Conservation (phyloP, 2,113 vertebrate genomes). For the Dasypus novemcinctus region DNA sequence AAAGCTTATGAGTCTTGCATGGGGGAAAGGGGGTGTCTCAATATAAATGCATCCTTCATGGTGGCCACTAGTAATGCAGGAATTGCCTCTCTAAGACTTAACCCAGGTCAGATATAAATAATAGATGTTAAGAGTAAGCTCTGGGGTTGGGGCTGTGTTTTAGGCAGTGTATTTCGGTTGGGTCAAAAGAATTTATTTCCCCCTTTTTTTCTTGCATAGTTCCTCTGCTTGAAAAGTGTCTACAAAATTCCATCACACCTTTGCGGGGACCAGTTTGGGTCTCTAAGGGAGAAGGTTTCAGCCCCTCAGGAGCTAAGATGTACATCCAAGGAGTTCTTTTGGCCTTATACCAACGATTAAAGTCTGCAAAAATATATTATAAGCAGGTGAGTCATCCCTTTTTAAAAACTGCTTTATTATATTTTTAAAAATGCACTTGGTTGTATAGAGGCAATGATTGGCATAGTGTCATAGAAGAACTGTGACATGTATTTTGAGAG, state of each 20-base stretch:
- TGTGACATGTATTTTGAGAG: slow-evolving; percentile 74
- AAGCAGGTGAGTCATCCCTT: slow-evolving; percentile 86
- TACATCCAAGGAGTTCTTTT: slow-evolving; percentile 81
- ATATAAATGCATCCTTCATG: slow-evolving; percentile 88
- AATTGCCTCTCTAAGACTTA: slow-evolving; percentile 84
- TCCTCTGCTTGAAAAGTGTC: slow-evolving; percentile 83
- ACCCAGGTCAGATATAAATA: slow-evolving; percentile 87
- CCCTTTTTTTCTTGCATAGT: slow-evolving; percentile 72
- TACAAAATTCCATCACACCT: slow-evolving; percentile 85
- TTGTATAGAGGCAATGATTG: slow-evolving; percentile 69
- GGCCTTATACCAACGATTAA: slow-evolving; percentile 80
- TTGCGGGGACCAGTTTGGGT: slow-evolving; percentile 82
- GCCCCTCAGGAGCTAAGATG: slow-evolving; percentile 82
- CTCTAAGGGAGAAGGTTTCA: slow-evolving; percentile 84
- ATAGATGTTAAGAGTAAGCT: slow-evolving; percentile 84
- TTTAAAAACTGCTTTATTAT: slow-evolving; percentile 76
- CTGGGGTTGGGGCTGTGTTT: slow-evolving; percentile 72
- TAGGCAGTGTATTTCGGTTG: slow-evolving; percentile 74
- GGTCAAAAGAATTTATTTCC: slow-evolving; percentile 79
- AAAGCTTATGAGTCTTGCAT: slow-evolving; percentile 84
- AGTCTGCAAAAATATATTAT: slow-evolving; percentile 81
- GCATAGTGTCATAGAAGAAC: slow-evolving; percentile 75
- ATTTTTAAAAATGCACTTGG: slow-evolving; percentile 71
- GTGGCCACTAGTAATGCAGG: slow-evolving; percentile 87
- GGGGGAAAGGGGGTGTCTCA: slow-evolving; percentile 85